phyloP scores from a whole-genome alignment of 1,140 invertebrate genomes.

The Adoxophyes honmai region DNA sequence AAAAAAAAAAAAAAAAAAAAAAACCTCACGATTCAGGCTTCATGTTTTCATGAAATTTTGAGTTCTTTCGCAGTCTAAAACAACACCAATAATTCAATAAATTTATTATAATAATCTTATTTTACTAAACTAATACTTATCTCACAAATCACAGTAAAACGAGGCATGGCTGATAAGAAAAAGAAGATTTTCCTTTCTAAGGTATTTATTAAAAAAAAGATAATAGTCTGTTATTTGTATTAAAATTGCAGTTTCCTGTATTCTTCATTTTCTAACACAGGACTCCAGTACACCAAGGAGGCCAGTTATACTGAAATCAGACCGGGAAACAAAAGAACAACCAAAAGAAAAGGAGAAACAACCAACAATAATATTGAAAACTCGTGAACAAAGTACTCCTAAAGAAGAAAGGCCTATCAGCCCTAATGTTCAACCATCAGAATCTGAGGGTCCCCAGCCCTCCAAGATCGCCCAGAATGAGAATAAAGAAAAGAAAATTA shows the following conservation, averaged over 20 bases:
- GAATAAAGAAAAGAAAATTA: constrained; percentile 66
- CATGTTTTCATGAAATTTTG: no score
- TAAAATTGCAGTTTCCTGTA: constrained; percentile 10
- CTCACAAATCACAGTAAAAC: no score
- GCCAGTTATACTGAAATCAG: constrained; percentile 70
- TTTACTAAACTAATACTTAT: no score
- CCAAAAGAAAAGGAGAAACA: constrained; percentile 68
- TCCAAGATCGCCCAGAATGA: constrained; percentile 74
- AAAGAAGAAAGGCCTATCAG: constrained; percentile 70
- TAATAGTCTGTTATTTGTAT: constrained; percentile 10
- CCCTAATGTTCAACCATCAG: constrained; percentile 56
- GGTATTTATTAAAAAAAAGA: constrained; percentile 28
- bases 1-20: no score
- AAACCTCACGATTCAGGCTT: no score
- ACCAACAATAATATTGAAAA: constrained; percentile 71
- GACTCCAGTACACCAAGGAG: constrained; percentile 47
- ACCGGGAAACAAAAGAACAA: constrained; percentile 59
- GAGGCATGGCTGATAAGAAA: constrained; percentile 60
- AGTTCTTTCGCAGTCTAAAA: no score
- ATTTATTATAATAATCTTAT: no score
- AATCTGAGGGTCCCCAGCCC: constrained; percentile 49
- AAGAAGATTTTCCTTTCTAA: constrained; percentile 63
- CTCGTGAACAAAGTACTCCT: constrained; percentile 63
- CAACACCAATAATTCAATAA: no score
- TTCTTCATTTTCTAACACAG: constrained; percentile 28